Base-by-base conservation (phyloP, 2,113 vertebrate species). In the Tragelaphus imberbis region DNA sequence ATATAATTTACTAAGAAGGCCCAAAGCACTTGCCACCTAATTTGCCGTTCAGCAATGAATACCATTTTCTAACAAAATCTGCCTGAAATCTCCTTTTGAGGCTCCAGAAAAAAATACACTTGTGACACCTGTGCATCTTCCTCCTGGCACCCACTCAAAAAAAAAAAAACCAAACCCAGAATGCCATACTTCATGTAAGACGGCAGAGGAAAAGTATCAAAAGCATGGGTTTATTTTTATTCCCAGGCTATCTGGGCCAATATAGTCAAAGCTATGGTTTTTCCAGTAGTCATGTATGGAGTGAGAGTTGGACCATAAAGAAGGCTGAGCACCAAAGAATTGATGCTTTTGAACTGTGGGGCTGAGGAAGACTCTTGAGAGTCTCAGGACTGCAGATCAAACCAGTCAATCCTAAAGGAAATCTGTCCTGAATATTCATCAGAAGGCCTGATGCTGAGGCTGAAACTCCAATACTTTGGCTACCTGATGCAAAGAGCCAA, bases 31-130 rank as follows among this genome's bases (percentile, higher is more conserved):
- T 91, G 87, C 97, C 91, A 89, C 96, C 96, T 98, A 97, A 98
- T 98, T 98, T 98, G 96, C 94, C 97, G 97, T 98, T 98, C 92
- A 95, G 90, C 96, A 96, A 53, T 90, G 91, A 98, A 98, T 97
- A 97, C 94, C 30, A 90, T 97, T 98, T 98, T 90, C 98, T 95
- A 89, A 96, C 92, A n/a, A 94, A 97, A 98, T 89, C 94, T 95
- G 96, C 80, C 93, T 96, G 90, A 97, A 98, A 88, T 96, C 98
- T 97, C 96, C 95, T 98, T 98, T 94, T 89, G 96, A 98, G 98
- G 40, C 94, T 90, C n/a, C 25, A 11, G 7, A 25, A 36, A 93
- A 47, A 79, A 36, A 16, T 8, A 82, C 53, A 47, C 61, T 94
- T 96, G 49, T 40, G 94, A 15, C 21, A 93, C 91, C 47, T 90